Base-by-base conservation (phyloP, 92 coral and sea anemone genomes). In the Umimayanthus kanabou region DNA sequence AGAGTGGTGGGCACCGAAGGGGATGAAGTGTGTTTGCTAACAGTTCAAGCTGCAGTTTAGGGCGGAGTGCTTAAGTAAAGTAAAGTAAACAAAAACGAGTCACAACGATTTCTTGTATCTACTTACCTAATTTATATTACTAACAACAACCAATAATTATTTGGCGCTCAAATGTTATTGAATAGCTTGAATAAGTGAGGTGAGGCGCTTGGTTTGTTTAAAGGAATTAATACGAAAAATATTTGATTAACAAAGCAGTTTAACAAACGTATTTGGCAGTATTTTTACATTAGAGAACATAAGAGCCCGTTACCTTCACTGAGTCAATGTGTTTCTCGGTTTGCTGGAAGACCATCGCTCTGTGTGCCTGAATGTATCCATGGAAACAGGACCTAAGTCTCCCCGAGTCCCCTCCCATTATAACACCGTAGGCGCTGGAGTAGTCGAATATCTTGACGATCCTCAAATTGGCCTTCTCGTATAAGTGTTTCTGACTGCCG, bases 361-460 rank as follows among this genome's bases (percentile, higher is more conserved):
- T 71, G 85, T 89, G 84, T 6, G 53, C 77, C 90, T 86, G 90
- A 42, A 92, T 53, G 86, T 92, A 92, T 6, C 80, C 37, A 76
- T 80, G 73, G 75, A 92, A 89, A 61, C 94, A 92, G 18, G 37
- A 61, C 37, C 81, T 89, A 20, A 92, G 66, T 89, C 88, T 89
- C 25, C 82, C 73, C 23, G 94, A 92, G n/a, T 81, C 89, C 23
- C 94, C 94, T 22, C 92, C 94, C 89, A 89, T 61, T 20, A 89
- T 92, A 11, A 92, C 90, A 47, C 94, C 94, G 72, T 89, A 92
- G 16, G 94, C 94, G n/a, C 90, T 77, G 66, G 88, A 86, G 85
- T 80, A 78, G 78, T 92, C 88, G 75, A 67, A 89, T 33, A 89
- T 73, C 72, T 89, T 86, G 26, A 72, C 67, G 73, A 92, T 80